These are phyloP conservation scores for Chloroceryle aenea DNA, from an alignment of 2,113 vertebrate genomes.

Conservation along the genomic window DNA sequence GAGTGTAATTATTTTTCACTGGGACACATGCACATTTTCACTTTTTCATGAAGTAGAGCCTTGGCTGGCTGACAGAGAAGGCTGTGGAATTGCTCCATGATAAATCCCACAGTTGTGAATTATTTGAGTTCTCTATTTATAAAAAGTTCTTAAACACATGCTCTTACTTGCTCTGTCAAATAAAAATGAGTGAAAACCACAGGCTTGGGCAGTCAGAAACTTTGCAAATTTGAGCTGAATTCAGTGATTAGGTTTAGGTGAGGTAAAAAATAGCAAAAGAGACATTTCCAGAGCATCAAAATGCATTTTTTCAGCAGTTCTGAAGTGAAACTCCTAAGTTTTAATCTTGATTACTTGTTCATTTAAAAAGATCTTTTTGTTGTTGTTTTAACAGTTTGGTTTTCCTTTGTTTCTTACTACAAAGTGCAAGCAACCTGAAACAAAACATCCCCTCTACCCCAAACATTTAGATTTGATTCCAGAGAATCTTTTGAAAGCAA, in stretches of 20 bases:
- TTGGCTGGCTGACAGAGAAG: background rate
- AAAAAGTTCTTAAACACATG: background rate
- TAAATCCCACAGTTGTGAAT: background rate
- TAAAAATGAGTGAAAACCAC: background rate
- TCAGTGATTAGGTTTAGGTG: background rate
- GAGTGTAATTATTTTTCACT: background rate
- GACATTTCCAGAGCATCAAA: background rate
- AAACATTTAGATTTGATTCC: background rate
- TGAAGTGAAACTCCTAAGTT: background rate
- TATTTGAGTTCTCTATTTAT: background rate
- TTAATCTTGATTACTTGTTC: background rate
- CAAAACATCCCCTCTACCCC: background rate
- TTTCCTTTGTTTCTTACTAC: conserved; percentile 60
- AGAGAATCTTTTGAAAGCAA: background rate
- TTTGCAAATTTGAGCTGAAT: background rate
- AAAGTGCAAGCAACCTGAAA: conserved; percentile 40
- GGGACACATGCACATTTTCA: background rate
- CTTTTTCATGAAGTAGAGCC: background rate
- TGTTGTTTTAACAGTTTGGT: background rate
- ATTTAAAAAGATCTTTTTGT: background rate
- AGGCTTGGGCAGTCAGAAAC: background rate
- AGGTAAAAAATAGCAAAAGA: background rate
- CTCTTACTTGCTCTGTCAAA: background rate
- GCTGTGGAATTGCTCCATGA: background rate
- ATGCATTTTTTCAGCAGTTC: background rate